Conservation (phyloP, 2,888 invertebrate genomes). For the Selenia dentaria region DNA sequence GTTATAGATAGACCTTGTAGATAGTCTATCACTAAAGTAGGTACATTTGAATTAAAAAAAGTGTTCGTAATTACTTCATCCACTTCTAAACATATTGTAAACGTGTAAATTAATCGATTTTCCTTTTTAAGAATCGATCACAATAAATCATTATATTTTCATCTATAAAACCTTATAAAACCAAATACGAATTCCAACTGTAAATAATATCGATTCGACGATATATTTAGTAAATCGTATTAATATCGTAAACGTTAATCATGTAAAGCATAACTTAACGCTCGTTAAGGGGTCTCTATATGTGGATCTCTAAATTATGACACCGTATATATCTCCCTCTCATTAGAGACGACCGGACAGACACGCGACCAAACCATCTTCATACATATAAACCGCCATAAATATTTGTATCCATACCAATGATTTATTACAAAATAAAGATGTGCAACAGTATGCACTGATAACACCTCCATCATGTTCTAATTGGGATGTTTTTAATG, state of each 20-base stretch:
- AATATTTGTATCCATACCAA: conserved; percentile 48
- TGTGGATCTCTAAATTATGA: conserved; percentile 19
- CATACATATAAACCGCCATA: conserved; percentile 60
- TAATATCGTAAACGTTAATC: conserved; percentile 26
- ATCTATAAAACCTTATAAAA: conserved; percentile 12
- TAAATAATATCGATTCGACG: conserved; percentile 15
- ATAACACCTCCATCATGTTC: no score
- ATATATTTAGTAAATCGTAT: conserved; percentile 24
- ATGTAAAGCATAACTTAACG: conserved; percentile 19
- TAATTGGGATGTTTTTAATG: no score
- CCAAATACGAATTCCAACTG: conserved; percentile 9
- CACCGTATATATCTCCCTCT: conserved; percentile 26
- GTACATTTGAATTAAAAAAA: no score
- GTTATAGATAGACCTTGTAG: no score
- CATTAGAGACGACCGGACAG: conserved; percentile 43
- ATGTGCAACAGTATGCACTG: no score
- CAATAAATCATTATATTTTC: background rate
- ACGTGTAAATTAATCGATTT: background rate
- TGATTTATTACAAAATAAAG: no score
- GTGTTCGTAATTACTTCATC: no score
- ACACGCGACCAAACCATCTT: conserved; percentile 65
- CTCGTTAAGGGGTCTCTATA: conserved; percentile 19
- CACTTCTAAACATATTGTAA: background rate
- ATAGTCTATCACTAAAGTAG: no score
- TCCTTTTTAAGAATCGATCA: background rate